These are phyloP conservation scores for Argentina silus DNA, from an alignment of 2,797 vertebrate genomes.

Conservation along the genomic window DNA sequence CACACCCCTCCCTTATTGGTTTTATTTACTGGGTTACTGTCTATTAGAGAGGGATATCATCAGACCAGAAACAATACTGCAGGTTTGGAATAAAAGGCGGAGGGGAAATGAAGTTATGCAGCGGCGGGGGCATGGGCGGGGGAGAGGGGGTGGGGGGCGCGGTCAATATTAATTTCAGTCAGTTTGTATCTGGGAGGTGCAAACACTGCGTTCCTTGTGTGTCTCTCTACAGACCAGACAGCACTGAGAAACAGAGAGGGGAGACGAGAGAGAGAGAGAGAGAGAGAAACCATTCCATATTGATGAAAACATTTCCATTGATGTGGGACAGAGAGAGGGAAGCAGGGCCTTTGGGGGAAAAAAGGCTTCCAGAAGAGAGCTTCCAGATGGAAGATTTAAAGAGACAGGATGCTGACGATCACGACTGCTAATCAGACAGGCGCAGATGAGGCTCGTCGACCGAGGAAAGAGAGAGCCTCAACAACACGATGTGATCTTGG, in stretches of 20 bases:
- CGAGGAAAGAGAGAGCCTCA: neutral
- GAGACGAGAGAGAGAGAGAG: neutral
- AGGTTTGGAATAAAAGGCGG: slow-evolving; percentile 1
- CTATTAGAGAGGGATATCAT: neutral
- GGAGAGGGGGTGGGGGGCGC: neutral
- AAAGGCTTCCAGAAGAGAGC: neutral
- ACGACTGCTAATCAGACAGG: slow-evolving; percentile 4
- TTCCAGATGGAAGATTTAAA: slow-evolving; percentile 6
- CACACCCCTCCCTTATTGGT: neutral
- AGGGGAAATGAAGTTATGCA: neutral
- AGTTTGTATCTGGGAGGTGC: slow-evolving; percentile 5
- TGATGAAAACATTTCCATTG: slow-evolving; percentile 41
- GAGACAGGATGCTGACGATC: neutral
- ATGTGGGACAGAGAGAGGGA: slow-evolving; percentile 9
- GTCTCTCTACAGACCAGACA: neutral
- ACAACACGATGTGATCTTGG: neutral
- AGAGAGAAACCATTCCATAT: slow-evolving; percentile 19
- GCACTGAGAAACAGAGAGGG: neutral
- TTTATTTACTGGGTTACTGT: slow-evolving; percentile 6
- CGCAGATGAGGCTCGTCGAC: neutral
- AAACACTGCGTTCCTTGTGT: neutral
- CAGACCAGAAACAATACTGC: neutral
- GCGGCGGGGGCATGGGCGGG: neutral
- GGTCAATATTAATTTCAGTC: slow-evolving; percentile 1
- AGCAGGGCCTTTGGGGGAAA: slow-evolving; percentile 9